Conservation (phyloP, 2,797 vertebrate species). For the Protonibea diacanthus region DNA sequence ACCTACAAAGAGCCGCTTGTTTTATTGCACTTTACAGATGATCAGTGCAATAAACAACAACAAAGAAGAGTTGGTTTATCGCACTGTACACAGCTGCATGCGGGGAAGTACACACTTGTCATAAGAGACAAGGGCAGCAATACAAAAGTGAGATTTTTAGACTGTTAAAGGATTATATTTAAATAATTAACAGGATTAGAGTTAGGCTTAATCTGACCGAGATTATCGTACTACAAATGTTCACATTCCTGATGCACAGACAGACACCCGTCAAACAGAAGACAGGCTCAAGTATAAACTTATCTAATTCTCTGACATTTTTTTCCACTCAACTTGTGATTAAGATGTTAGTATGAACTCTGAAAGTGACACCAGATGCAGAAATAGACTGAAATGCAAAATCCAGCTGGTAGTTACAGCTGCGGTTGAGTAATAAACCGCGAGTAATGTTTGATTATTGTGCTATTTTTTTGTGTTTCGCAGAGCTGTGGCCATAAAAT, state of each 20-base stretch:
- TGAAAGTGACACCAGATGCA: background rate
- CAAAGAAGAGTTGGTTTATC: background rate
- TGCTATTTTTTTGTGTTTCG: background rate
- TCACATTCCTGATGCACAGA: background rate
- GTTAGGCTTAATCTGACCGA: background rate
- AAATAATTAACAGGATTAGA: background rate
- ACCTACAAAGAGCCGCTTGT: background rate
- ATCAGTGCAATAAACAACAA: background rate
- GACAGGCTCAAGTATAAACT: background rate
- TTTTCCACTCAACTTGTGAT: background rate
- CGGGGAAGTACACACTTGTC: slow-evolving; percentile 2
- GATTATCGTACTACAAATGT: background rate
- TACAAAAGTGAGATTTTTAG: background rate
- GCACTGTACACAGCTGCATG: background rate
- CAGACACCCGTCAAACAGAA: background rate
- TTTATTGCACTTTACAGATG: background rate
- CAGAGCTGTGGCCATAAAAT: background rate
- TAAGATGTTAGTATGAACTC: background rate
- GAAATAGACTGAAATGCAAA: background rate
- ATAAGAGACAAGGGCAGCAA: background rate
- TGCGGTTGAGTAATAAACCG: background rate
- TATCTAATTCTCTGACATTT: too few species aligned
- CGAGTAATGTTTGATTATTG: background rate
- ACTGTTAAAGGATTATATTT: background rate
- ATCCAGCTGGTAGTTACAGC: background rate